These are phyloP conservation scores for Machimus rusticus DNA, from an alignment of 2,888 invertebrate species.

Conservation along the genomic window DNA sequence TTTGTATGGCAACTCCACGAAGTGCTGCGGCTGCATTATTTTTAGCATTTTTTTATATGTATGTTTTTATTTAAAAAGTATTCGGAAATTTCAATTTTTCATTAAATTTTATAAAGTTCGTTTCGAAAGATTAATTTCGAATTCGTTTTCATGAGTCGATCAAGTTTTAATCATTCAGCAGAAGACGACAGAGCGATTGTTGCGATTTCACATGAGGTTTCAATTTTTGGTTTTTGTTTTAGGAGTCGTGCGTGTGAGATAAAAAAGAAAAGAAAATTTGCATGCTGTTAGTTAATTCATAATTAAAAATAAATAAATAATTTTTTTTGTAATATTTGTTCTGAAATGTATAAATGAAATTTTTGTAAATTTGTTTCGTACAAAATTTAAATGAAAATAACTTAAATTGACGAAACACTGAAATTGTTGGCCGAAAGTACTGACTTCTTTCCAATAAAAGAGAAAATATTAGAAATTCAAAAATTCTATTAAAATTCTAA, in stretches of 20 bases:
- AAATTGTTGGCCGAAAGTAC: neutral
- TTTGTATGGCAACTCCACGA: constrained; percentile 84
- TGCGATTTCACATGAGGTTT: constrained; percentile 42
- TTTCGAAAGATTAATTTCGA: constrained; percentile 46
- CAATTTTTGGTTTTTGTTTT: constrained; percentile 42
- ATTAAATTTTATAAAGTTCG: constrained; percentile 49
- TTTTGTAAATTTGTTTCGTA: neutral
- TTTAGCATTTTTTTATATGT: constrained; percentile 37
- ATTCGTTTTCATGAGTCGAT: constrained; percentile 25
- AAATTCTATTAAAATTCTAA: neutral
- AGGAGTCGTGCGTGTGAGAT: constrained; percentile 48
- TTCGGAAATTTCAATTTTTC: neutral
- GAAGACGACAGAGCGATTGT: constrained; percentile 48
- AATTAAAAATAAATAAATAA: constrained; percentile 41
- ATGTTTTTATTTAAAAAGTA: constrained; percentile 42
- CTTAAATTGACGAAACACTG: neutral
- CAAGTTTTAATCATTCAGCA: constrained; percentile 23
- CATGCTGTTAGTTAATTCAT: constrained; percentile 50
- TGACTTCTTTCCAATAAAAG: neutral
- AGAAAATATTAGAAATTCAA: too few relatives aligned
- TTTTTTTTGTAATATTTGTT: constrained; percentile 31
- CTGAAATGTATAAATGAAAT: constrained; percentile 11
- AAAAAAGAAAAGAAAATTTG: constrained; percentile 58
- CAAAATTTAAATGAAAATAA: neutral
- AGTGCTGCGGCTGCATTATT: constrained; percentile 75